A percentile compares a stretch with the other conserved stretches of the same genome.
These are phyloP conservation scores for Odontophorus gujanensis DNA, from an alignment of 2,113 vertebrate genomes.

Conservation along the genomic window DNA sequence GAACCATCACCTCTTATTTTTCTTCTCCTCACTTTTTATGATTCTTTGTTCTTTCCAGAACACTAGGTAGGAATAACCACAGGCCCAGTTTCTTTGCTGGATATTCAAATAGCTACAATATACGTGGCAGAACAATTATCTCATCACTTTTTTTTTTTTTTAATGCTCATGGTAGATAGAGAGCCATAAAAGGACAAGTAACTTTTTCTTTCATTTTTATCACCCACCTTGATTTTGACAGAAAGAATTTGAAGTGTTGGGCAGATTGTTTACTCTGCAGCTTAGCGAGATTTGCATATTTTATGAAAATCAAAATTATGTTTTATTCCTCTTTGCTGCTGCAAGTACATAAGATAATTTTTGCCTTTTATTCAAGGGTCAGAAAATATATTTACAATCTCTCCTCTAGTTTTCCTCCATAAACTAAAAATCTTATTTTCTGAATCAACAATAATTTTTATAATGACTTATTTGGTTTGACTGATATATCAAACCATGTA, in stretches of 20 bases:
- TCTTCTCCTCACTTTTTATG: neutral
- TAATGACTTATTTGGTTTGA: slow-evolving; percentile 19
- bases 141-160: neutral
- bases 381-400: neutral
- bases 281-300: neutral
- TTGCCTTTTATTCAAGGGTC: neutral
- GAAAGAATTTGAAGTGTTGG: neutral
- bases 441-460: neutral
- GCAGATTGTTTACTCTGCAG: neutral
- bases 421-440: neutral
- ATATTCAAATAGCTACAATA: neutral
- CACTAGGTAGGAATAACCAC: slow-evolving; percentile 8
- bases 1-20: slow-evolving; percentile 1
- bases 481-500: neutral
- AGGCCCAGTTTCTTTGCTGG: neutral
- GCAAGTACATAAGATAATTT: neutral
- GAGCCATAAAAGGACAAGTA: neutral
- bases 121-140: neutral
- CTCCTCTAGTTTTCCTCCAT: neutral
- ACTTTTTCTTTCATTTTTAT: neutral
- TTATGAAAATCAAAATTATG: neutral
- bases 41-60: neutral
- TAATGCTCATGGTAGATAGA: neutral
- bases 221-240: neutral
- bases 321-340: neutral